phyloP scores from a whole-genome alignment of 2,888 invertebrate species.

The Anoncus sp. region DNA sequence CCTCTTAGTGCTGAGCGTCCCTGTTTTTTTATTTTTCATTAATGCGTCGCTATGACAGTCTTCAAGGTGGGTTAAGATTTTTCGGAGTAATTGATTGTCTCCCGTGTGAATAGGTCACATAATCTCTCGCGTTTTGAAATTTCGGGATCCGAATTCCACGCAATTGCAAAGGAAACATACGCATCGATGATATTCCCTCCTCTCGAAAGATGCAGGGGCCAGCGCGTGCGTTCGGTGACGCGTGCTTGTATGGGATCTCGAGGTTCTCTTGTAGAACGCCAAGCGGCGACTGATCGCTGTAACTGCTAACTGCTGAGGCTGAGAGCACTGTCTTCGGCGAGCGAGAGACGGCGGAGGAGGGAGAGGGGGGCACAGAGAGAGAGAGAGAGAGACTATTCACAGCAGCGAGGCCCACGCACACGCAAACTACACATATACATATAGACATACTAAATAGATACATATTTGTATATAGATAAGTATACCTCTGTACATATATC shows the following conservation, averaged over 20 bases:
- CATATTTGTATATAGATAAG: background rate
- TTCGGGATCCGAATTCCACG: background rate
- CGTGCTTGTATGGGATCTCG: slow-evolving; percentile 59
- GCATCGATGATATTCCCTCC: slow-evolving; percentile 28
- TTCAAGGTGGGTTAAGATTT: background rate
- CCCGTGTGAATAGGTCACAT: background rate
- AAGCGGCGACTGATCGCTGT: slow-evolving; percentile 75
- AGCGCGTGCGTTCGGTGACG: slow-evolving; percentile 62
- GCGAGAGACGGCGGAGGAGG: slow-evolving; percentile 29
- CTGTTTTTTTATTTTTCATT: background rate
- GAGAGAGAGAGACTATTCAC: slow-evolving; percentile 12
- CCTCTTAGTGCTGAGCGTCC: background rate
- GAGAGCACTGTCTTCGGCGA: slow-evolving; percentile 51
- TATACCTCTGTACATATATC: background rate
- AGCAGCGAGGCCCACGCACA: slow-evolving; percentile 10
- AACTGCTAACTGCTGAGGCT: slow-evolving; percentile 58
- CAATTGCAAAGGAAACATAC: background rate
- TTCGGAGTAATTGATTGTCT: background rate
- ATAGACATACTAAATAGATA: background rate
- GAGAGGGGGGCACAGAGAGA: slow-evolving; percentile 25
- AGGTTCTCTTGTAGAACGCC: slow-evolving; percentile 71
- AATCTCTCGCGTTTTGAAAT: background rate
- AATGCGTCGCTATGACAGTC: slow-evolving; percentile 2
- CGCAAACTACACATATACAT: background rate
- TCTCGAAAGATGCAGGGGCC: slow-evolving; percentile 57